Evolutionary conservation across 1,140 invertebrate genomes (phyloP).

Genomic region (Aricia agestis): DNA sequence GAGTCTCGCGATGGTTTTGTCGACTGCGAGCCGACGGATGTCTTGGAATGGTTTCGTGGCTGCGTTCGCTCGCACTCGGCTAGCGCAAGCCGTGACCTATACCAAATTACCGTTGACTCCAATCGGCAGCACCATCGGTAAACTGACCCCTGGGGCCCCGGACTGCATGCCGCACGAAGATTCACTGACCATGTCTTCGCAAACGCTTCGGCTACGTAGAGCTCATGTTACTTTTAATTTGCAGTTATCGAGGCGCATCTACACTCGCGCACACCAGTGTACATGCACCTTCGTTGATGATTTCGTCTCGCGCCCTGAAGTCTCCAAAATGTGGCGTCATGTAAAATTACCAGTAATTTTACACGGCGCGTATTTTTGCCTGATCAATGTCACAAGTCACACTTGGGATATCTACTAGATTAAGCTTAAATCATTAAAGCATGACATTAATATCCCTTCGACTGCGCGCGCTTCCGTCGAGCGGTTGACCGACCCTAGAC

Average conservation of each 20-base stretch:
- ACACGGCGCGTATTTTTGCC: conserved; percentile 66
- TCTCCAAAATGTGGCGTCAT: conserved; percentile 54
- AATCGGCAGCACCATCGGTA: not conserved
- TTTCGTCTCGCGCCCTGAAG: conserved; percentile 39
- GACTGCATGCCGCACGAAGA: conserved; percentile 4
- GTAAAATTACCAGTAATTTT: conserved; percentile 66
- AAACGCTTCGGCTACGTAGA: conserved; percentile 7
- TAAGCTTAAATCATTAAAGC: conserved; percentile 73
- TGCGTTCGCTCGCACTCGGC: not conserved
- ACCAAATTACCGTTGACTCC: not conserved
- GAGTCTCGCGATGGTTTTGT: not conserved
- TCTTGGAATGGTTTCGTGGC: not conserved
- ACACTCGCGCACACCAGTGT: conserved; percentile 8
- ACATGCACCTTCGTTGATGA: conserved; percentile 31
- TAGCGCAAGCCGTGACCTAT: not conserved
- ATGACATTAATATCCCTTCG: conserved; percentile 67
- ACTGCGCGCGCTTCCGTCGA: conserved; percentile 39
- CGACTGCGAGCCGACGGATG: not conserved
- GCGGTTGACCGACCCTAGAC: not conserved
- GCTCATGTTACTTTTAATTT: conserved; percentile 14
- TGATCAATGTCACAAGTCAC: conserved; percentile 61
- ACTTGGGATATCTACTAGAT: conserved; percentile 61
- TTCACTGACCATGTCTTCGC: conserved; percentile 9
- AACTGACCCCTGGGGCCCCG: not conserved
- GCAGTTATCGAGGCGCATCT: conserved; percentile 11